Percentiles rank a stretch among this genome's conserved stretches.
Evolutionary conservation across 2,113 vertebrate genomes (phyloP).

Genomic region (Todiramphus saurophagus): DNA sequence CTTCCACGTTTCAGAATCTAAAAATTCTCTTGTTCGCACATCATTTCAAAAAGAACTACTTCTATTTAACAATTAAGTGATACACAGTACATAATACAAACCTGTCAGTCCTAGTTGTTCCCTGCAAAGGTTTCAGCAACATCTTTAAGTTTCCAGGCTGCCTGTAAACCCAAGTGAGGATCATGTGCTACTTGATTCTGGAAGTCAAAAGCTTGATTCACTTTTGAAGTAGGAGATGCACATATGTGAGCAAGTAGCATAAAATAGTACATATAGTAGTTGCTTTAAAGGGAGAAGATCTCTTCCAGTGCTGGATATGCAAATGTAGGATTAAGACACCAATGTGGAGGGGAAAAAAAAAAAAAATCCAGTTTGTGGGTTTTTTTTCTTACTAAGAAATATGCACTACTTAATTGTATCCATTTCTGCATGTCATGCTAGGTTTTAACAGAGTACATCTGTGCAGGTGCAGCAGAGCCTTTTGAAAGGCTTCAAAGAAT

Average conservation of each 20-base stretch:
- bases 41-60: background rate
- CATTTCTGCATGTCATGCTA: background rate
- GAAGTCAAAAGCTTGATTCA: background rate
- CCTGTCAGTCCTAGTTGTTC: background rate
- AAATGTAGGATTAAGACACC: background rate
- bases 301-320: background rate
- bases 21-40: background rate
- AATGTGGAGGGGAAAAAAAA: background rate
- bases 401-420: background rate
- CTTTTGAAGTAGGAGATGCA: background rate
- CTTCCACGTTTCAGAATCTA: background rate
- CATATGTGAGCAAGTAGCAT: background rate
- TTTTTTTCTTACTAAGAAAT: background rate
- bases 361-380: too few species aligned
- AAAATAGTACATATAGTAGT: background rate
- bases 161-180: background rate
- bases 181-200: background rate
- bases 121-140: background rate
- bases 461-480: background rate
- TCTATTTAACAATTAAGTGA: background rate
- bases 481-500: background rate
- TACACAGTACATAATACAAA: background rate
- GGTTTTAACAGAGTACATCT: background rate
- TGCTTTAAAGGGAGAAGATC: background rate
- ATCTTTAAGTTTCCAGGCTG: background rate